phyloP scores from a whole-genome alignment of 2,888 invertebrate species.

The Muscina levida region DNA sequence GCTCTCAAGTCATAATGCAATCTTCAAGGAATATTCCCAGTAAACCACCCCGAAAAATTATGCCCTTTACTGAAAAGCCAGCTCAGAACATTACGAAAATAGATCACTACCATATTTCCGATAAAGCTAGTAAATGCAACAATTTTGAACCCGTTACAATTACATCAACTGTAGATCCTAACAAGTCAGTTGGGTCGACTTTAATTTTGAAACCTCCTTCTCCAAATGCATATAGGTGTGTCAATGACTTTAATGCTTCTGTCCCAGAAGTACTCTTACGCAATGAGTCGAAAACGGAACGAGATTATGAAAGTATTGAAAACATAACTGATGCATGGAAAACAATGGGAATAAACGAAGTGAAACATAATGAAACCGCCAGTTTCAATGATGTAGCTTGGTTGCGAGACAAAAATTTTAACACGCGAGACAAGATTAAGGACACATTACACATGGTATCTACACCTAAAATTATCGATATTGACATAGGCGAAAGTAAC shows the following conservation, averaged over 20 bases:
- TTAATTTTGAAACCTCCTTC: slow-evolving; percentile 76
- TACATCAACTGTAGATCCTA: slow-evolving; percentile 76
- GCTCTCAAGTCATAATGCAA: background rate
- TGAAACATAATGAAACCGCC: slow-evolving; percentile 85
- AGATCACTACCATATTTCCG: slow-evolving; percentile 70
- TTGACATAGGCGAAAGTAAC: slow-evolving; percentile 74
- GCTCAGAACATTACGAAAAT: slow-evolving; percentile 60
- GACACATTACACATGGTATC: slow-evolving; percentile 47
- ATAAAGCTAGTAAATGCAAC: slow-evolving; percentile 78
- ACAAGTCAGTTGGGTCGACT: slow-evolving; percentile 74
- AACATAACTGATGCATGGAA: slow-evolving; percentile 90
- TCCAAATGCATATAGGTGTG: slow-evolving; percentile 67
- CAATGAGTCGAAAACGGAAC: slow-evolving; percentile 74
- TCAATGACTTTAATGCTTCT: slow-evolving; percentile 63
- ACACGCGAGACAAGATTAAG: slow-evolving; percentile 76
- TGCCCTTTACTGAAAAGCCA: slow-evolving; percentile 51
- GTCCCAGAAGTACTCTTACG: slow-evolving; percentile 70
- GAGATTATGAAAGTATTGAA: slow-evolving; percentile 87
- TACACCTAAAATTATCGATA: slow-evolving; percentile 74
- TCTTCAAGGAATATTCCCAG: slow-evolving; percentile 76
- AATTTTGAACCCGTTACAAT: slow-evolving; percentile 79
- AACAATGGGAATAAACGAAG: slow-evolving; percentile 87
- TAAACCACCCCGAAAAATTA: slow-evolving; percentile 78
- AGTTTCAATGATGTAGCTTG: slow-evolving; percentile 79
- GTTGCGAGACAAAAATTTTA: slow-evolving; percentile 74